Evolutionary conservation across 2,113 vertebrate genomes (phyloP).

Genomic region (Camarhynchus parvulus): DNA sequence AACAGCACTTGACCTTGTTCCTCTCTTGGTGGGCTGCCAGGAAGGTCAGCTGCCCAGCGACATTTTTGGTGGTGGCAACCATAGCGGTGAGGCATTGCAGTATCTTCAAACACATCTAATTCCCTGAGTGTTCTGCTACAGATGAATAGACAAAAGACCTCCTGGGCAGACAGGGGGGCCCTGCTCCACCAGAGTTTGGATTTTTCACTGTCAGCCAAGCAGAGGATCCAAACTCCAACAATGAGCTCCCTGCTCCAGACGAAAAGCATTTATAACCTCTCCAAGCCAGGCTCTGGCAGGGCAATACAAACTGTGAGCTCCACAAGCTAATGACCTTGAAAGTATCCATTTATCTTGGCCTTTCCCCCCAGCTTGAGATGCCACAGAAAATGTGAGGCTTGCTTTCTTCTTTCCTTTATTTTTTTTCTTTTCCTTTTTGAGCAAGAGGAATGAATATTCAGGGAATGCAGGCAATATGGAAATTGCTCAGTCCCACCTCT

Average conservation of each 20-base stretch:
- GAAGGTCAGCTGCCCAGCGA: neutral
- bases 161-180: neutral
- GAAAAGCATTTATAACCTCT: conserved; percentile 75
- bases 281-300: conserved; percentile 70
- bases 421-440: conserved; percentile 40
- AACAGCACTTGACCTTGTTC: neutral
- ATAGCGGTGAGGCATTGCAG: neutral
- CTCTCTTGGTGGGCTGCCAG: neutral
- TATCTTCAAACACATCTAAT: neutral
- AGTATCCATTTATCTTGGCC: conserved; percentile 78
- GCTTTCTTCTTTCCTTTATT: conserved; percentile 51
- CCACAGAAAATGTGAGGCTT: conserved; percentile 63
- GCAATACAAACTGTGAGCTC: conserved; percentile 60
- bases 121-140: neutral
- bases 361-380: conserved; percentile 73
- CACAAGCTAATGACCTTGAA: conserved; percentile 79
- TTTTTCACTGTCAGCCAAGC: conserved; percentile 71
- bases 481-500: neutral
- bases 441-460: conserved; percentile 48
- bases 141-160: conserved; percentile 39
- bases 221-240: conserved; percentile 64
- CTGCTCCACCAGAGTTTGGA: conserved; percentile 49
- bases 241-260: conserved; percentile 67
- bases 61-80: neutral
- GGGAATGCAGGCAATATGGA: conserved; percentile 10